A percentile compares a stretch with the other conserved stretches of the same genome.
phyloP scores from a whole-genome alignment of 2,797 vertebrate species.

The Clangula hyemalis region DNA sequence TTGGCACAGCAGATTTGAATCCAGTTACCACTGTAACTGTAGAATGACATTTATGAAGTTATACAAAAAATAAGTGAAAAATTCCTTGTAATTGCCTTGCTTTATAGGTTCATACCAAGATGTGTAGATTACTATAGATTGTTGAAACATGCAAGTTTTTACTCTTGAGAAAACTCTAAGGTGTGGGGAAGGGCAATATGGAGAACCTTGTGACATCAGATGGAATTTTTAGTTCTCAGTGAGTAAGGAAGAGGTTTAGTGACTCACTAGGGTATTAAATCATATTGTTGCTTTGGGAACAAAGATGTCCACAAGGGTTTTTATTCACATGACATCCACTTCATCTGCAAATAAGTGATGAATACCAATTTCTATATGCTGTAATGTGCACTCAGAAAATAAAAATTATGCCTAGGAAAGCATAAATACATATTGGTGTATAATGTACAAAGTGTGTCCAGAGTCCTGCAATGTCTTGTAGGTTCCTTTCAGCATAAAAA shows the following conservation, averaged over 20 bases:
- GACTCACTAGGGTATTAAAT: neutral
- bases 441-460: neutral
- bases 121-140: neutral
- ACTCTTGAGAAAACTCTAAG: neutral
- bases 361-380: neutral
- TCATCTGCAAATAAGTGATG: neutral
- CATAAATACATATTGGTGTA: neutral
- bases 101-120: neutral
- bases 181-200: neutral
- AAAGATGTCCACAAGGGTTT: neutral
- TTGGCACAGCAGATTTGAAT: neutral
- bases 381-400: neutral
- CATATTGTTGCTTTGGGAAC: neutral
- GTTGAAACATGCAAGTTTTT: neutral
- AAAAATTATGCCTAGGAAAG: neutral
- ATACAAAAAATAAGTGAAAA: neutral
- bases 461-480: neutral
- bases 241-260: neutral
- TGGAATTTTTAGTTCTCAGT: neutral
- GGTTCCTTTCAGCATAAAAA: accelerated
- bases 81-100: neutral
- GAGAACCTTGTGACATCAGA: neutral
- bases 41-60: neutral
- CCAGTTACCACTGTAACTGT: neutral
- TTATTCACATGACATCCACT: neutral